Percentiles rank a stretch among this genome's conserved stretches.
phyloP scores from a whole-genome alignment of 1,140 invertebrate genomes.

The Anadara kagoshimensis region DNA sequence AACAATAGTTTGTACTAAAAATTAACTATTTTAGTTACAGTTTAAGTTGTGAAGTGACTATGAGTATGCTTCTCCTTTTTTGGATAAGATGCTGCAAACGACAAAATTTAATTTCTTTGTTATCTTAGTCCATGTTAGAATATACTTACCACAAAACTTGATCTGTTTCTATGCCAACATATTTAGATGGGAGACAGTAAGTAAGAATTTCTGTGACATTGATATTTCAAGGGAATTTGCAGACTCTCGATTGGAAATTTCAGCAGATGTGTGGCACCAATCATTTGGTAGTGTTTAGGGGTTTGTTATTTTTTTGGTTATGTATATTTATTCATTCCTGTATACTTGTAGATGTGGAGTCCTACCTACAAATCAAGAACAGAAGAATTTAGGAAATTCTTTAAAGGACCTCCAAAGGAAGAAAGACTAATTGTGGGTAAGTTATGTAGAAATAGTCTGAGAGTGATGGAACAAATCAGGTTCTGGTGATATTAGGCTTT shows the following conservation, averaged over 20 bases:
- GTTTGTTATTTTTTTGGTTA: not conserved
- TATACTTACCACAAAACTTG: constrained; percentile 95
- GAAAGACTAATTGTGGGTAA: constrained; percentile 94
- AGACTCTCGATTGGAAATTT: too few relatives aligned
- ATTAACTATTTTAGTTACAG: too few relatives aligned
- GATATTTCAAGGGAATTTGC: too few relatives aligned
- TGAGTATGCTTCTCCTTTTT: too few relatives aligned
- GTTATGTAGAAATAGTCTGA: constrained; percentile 60
- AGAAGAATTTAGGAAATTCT: constrained; percentile 93
- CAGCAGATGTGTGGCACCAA: too few relatives aligned
- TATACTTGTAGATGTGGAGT: constrained; percentile 81
- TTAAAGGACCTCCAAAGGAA: constrained; percentile 92
- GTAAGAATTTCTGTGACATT: constrained; percentile 25
- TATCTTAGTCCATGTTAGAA: constrained; percentile 91
- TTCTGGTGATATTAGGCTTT: not conserved
- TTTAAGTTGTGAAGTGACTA: too few relatives aligned
- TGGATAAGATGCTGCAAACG: too few relatives aligned
- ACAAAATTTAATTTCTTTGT: too few relatives aligned
- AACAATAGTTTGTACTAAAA: too few relatives aligned
- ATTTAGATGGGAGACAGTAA: constrained; percentile 92
- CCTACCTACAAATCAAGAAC: constrained; percentile 94
- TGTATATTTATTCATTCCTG: constrained; percentile 5
- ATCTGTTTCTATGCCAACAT: constrained; percentile 97
- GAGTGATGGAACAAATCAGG: too few relatives aligned
- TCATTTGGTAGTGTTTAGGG: too few relatives aligned